phyloP scores from a whole-genome alignment of 2,888 invertebrate genomes.

The Fragum sueziense region DNA sequence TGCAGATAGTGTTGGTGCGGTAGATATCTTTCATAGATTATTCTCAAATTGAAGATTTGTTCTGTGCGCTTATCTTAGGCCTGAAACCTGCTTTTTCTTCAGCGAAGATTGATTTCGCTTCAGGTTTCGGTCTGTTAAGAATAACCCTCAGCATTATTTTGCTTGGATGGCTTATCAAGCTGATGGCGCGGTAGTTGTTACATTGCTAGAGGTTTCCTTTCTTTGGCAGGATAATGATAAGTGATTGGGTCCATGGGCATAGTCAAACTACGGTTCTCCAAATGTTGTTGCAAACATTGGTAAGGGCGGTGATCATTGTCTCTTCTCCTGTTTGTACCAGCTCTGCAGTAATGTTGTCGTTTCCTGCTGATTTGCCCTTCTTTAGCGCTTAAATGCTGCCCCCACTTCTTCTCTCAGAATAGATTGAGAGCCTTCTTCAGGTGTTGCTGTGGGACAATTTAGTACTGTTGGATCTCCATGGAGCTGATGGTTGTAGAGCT shows the following conservation, averaged over 20 bases:
- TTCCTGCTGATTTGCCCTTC: constrained; percentile 43
- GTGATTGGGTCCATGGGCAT: constrained; percentile 17
- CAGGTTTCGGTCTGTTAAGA: no score
- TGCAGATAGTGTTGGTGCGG: background rate
- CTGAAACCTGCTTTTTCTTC: background rate
- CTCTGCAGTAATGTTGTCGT: constrained; percentile 49
- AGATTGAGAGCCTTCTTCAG: constrained; percentile 17
- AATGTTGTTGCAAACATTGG: background rate
- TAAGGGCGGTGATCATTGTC: background rate
- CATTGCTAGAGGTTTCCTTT: constrained; percentile 44
- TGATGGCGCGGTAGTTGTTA: no score
- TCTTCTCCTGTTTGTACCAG: constrained; percentile 30
- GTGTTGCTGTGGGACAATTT: no score
- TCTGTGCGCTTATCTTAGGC: background rate
- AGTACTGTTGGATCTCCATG: no score
- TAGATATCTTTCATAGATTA: no score
- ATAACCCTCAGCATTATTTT: constrained; percentile 37
- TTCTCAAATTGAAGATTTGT: background rate
- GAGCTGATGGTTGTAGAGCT: no score
- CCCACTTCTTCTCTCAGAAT: constrained; percentile 41
- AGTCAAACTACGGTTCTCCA: constrained; percentile 15
- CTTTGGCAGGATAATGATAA: constrained; percentile 37
- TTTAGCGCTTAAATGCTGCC: constrained; percentile 44
- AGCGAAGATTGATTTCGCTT: background rate
- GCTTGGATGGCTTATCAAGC: constrained; percentile 47